Base-by-base conservation (phyloP, 2,113 vertebrate genomes). In the Syrmaticus mikado region DNA sequence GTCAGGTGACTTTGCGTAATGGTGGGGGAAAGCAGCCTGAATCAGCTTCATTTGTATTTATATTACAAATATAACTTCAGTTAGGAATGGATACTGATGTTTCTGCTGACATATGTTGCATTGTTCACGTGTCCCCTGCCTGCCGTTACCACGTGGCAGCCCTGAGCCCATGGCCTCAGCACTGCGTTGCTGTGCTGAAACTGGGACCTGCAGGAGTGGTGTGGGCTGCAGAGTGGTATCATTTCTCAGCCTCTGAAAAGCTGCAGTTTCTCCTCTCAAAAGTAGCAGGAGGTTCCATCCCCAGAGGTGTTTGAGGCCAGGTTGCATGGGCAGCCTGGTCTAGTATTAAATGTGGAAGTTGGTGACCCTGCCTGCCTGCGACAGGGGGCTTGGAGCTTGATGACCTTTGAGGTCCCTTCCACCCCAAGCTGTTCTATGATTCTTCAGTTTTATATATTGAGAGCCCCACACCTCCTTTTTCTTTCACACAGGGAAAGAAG, bases 201-300 rank as follows among this genome's bases (percentile, higher is more conserved):
- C 62, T n/a, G 3, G 61, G 53, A 2, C 89, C 64, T 62, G 21
- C 2, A 20, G 79, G 53, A 36, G 7, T 0, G 11, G 62, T 48
- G 66, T 71, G 67, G 62, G 46, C 77, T 87, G 84, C 80, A 17
- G 24, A 83, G 68, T 0, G 1, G 82, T 90, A 90, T 89, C 86
- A 55, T 85, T 83, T 87, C 82, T 92, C 93, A 93, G 85, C 78
- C 83, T 78, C 45, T 84, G 89, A 82, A 91, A 82, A 92, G 88
- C 79, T 82, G 89, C 27, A 57, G 91, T 89, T 95, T 93, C 92
- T 96, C 67, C 88, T 95, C 92, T 93, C 24, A 36, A 93, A 95
- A 92, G 95, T 79, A 85, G 25, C 7, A 11, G 93, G 87, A 73
- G 74, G 62, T 95, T 94, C 91, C 93, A 22, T 22, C 46, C 21